Percentiles rank a stretch among this genome's conserved stretches.
Evolutionary conservation across 2,113 vertebrate genomes (phyloP).

Genomic region (Urocitellus parryii): DNA sequence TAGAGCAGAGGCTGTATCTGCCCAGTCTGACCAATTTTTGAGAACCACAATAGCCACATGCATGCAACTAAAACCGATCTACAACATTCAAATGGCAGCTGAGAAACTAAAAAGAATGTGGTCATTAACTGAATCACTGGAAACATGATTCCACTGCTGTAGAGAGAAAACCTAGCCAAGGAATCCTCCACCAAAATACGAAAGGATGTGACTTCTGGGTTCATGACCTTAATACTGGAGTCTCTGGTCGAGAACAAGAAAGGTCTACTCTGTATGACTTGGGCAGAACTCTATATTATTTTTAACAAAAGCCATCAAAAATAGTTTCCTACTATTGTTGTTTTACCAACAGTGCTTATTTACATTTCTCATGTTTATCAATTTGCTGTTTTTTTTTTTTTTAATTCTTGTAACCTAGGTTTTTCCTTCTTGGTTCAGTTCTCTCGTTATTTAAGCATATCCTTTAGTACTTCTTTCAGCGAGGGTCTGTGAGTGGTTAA

Average conservation of each 20-base stretch:
- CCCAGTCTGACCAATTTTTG: conserved; percentile 93
- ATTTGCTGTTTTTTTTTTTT: background rate
- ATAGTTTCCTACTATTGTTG: background rate
- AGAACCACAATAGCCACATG: conserved; percentile 88
- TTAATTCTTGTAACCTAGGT: background rate
- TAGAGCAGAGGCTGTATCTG: conserved; percentile 92
- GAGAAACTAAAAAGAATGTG: conserved; percentile 91
- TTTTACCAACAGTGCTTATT: background rate
- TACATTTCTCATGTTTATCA: background rate
- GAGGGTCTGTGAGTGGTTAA: background rate
- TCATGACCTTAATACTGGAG: conserved; percentile 92
- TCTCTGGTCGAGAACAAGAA: conserved; percentile 89
- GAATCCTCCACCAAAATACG: conserved; percentile 93
- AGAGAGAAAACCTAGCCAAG: conserved; percentile 90
- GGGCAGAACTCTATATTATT: conserved; percentile 82
- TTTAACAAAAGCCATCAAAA: background rate
- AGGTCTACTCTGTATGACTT: conserved; percentile 91
- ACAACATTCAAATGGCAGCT: conserved; percentile 93
- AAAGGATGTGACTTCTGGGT: conserved; percentile 93
- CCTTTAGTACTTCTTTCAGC: background rate
- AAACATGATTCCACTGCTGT: conserved; percentile 93
- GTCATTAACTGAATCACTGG: conserved; percentile 92
- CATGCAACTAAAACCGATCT: conserved; percentile 92
- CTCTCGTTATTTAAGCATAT: background rate
- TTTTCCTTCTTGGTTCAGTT: conserved; percentile 9